Conservation (phyloP, 2,113 vertebrate species). For the Cottus gobio region DNA sequence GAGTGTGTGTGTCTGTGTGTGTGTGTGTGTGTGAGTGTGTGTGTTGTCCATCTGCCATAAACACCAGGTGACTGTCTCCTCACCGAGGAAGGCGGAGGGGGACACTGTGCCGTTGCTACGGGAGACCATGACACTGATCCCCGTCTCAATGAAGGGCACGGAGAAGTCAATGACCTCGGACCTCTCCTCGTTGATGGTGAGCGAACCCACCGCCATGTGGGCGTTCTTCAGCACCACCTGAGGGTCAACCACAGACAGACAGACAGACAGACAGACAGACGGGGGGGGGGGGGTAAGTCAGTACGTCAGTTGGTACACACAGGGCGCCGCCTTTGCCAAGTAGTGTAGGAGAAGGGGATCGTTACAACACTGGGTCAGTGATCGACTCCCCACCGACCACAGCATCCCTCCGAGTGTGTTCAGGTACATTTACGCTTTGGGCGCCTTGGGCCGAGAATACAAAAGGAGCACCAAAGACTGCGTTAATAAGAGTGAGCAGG, state of each 20-base stretch:
- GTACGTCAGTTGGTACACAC: conserved; percentile 5
- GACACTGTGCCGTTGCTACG: conserved; percentile 99
- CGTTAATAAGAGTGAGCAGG: conserved; percentile 64
- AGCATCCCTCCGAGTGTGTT: conserved; percentile 36
- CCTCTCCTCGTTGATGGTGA: conserved; percentile 98
- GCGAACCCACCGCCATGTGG: conserved; percentile 98
- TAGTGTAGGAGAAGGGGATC: not conserved
- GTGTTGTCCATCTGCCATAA: conserved; percentile 32
- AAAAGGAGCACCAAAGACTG: conserved; percentile 63
- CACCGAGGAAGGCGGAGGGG: conserved; percentile 98
- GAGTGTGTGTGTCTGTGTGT: not conserved
- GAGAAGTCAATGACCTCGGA: conserved; percentile 99
- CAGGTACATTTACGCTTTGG: conserved; percentile 76
- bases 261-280: conserved; percentile 23
- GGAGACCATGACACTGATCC: conserved; percentile 99
- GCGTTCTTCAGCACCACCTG: conserved; percentile 97
- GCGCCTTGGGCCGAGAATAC: conserved; percentile 49
- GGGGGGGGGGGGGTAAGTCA: too few species aligned
- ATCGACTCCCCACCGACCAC: not conserved
- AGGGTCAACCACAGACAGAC: conserved; percentile 23
- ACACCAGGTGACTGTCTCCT: conserved; percentile 51
- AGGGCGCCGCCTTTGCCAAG: not conserved
- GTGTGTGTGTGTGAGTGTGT: not conserved
- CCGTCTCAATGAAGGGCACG: conserved; percentile 98
- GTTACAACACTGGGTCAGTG: conserved; percentile 19